phyloP scores from a whole-genome alignment of 1,140 invertebrate species.

The Daktulosphaira vitifoliae region DNA sequence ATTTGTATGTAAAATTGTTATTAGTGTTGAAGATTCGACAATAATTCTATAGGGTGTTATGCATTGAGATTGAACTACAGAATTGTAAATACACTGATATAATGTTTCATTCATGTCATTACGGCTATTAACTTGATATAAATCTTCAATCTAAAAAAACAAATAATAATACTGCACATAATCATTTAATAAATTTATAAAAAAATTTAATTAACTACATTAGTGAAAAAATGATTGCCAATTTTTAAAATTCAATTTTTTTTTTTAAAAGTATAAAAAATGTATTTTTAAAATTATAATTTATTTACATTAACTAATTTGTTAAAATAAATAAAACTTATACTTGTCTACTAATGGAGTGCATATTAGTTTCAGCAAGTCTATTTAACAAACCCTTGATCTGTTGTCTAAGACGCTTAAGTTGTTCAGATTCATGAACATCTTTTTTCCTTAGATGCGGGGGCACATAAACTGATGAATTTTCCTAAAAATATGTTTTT shows the following conservation, averaged over 20 bases:
- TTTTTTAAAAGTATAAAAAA: neutral
- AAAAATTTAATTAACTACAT: too few species aligned
- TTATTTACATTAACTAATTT: neutral
- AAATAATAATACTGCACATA: conserved; percentile 1
- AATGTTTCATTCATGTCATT: conserved; percentile 75
- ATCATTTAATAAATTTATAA: neutral
- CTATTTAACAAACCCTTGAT: conserved; percentile 83
- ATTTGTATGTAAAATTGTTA: conserved; percentile 80
- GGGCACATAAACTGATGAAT: conserved; percentile 65
- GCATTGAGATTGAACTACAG: conserved; percentile 50
- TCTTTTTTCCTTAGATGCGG: conserved; percentile 57
- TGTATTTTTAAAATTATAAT: neutral
- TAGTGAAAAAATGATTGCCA: too few species aligned
- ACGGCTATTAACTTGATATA: conserved; percentile 67
- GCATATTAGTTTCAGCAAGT: conserved; percentile 78
- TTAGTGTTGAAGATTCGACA: conserved; percentile 72
- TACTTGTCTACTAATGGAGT: conserved; percentile 63
- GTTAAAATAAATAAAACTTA: conserved; percentile 36
- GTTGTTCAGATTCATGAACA: conserved; percentile 50
- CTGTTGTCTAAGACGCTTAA: conserved; percentile 60
- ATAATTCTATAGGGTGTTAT: conserved; percentile 68
- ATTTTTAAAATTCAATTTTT: neutral
- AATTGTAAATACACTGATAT: conserved; percentile 57
- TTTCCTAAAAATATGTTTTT: too few species aligned
- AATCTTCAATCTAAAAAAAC: conserved; percentile 53